phyloP scores from a whole-genome alignment of 2,888 invertebrate species.

The Cremastinae sp. region DNA sequence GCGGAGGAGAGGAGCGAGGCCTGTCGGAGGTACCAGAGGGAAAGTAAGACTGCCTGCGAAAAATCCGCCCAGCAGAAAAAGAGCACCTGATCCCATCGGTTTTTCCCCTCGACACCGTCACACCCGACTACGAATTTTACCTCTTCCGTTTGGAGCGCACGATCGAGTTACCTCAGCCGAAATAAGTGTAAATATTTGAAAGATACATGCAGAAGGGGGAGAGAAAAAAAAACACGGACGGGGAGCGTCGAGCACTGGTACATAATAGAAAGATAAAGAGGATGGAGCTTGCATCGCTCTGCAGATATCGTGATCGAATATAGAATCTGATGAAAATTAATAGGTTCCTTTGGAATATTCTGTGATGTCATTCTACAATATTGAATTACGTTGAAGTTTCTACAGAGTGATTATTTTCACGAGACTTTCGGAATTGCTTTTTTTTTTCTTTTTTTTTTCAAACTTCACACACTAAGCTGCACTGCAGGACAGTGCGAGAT shows the following conservation, averaged over 20 bases:
- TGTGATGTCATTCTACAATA: constrained; percentile 27
- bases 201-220: background rate
- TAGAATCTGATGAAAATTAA: constrained; percentile 34
- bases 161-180: constrained; percentile 47
- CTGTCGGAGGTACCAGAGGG: constrained; percentile 83
- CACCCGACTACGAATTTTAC: constrained; percentile 5
- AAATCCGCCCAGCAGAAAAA: background rate
- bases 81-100: background rate
- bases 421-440: too few relatives aligned
- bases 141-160: constrained; percentile 51
- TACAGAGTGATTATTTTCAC: background rate
- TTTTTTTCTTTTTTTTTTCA: too few relatives aligned
- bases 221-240: constrained; percentile 37
- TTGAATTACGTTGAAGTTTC: background rate
- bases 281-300: constrained; percentile 71
- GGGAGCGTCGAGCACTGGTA: constrained; percentile 69
- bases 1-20: constrained; percentile 90
- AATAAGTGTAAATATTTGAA: constrained; percentile 69
- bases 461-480: too few relatives aligned
- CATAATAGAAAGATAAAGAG: constrained; percentile 59
- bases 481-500: too few relatives aligned
- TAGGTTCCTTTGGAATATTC: constrained; percentile 49
- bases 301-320: constrained; percentile 66
- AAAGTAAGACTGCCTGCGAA: constrained; percentile 78
- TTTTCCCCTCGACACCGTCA: background rate